Conservation (phyloP, 2,888 invertebrate species). For the Standfussiana lucernea region DNA sequence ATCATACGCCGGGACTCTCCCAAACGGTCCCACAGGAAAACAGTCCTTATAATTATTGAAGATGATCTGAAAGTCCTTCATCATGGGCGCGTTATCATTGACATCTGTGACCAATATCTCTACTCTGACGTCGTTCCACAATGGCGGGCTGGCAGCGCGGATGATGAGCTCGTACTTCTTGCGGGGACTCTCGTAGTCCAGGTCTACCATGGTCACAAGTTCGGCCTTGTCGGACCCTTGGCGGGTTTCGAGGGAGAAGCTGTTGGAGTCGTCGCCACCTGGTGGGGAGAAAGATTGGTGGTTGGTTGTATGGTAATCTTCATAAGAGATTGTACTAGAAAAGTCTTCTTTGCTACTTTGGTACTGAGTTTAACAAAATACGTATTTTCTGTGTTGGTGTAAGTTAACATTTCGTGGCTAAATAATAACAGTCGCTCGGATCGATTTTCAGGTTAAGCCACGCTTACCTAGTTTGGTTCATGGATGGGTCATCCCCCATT, state of each 20-base stretch:
- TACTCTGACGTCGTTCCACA: constrained; percentile 96
- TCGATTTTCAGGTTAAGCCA: background rate
- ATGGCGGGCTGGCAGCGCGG: constrained; percentile 96
- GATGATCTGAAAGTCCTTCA: constrained; percentile 97
- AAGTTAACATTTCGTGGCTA: too few relatives aligned
- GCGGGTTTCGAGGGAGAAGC: constrained; percentile 95
- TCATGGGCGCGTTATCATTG: constrained; percentile 97
- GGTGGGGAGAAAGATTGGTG: background rate
- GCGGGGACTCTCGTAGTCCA: constrained; percentile 98
- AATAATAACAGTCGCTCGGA: background rate
- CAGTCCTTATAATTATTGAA: constrained; percentile 98
- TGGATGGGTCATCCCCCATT: too few relatives aligned
- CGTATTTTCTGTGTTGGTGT: too few relatives aligned
- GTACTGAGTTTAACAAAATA: background rate
- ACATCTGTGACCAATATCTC: constrained; percentile 97
- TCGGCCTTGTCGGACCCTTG: constrained; percentile 96
- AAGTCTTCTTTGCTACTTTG: background rate
- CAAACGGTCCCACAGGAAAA: constrained; percentile 97
- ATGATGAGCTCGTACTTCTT: constrained; percentile 97
- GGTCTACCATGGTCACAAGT: constrained; percentile 96
- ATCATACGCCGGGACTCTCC: constrained; percentile 97
- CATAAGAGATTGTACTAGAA: background rate
- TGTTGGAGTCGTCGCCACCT: constrained; percentile 96
- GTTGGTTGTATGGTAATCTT: background rate
- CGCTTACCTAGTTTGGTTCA: background rate